Conservation (phyloP, 1,140 invertebrate species). For the Streblospio benedicti region DNA sequence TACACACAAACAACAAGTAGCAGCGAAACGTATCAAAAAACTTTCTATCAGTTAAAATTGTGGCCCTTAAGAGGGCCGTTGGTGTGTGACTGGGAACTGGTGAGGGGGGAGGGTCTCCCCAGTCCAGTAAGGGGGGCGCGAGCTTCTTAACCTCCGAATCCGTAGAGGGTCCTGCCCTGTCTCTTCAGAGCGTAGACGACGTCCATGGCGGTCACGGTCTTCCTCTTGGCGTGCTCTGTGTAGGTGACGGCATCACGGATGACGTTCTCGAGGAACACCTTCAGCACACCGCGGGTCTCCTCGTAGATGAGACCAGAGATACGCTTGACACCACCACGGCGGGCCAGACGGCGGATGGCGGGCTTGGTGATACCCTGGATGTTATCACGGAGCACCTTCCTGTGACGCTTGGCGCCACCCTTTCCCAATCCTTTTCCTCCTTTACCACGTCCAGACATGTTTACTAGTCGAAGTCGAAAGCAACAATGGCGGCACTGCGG, state of each 20-base stretch:
- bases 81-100: neutral
- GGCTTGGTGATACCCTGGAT: slow-evolving; percentile 66
- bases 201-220: slow-evolving; percentile 77
- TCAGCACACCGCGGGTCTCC: slow-evolving; percentile 62
- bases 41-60: no score
- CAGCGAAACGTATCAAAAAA: no score
- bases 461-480: no score
- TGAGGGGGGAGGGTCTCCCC: neutral
- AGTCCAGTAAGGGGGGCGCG: no score
- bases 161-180: slow-evolving; percentile 62
- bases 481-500: no score
- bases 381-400: slow-evolving; percentile 57
- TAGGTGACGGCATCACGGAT: slow-evolving; percentile 80
- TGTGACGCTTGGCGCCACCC: slow-evolving; percentile 40
- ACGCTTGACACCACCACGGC: slow-evolving; percentile 64
- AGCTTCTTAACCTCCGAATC: slow-evolving; percentile 57
- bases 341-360: slow-evolving; percentile 57
- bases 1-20: no score
- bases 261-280: slow-evolving; percentile 72
- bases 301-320: slow-evolving; percentile 67
- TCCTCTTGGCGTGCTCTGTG: slow-evolving; percentile 72
- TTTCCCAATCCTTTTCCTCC: slow-evolving; percentile 40
- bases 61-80: slow-evolving; percentile 27
- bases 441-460: slow-evolving; percentile 40
- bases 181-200: slow-evolving; percentile 76